These are phyloP conservation scores for Bombus sylvicola DNA, from an alignment of 1,140 invertebrate genomes.

Conservation along the genomic window DNA sequence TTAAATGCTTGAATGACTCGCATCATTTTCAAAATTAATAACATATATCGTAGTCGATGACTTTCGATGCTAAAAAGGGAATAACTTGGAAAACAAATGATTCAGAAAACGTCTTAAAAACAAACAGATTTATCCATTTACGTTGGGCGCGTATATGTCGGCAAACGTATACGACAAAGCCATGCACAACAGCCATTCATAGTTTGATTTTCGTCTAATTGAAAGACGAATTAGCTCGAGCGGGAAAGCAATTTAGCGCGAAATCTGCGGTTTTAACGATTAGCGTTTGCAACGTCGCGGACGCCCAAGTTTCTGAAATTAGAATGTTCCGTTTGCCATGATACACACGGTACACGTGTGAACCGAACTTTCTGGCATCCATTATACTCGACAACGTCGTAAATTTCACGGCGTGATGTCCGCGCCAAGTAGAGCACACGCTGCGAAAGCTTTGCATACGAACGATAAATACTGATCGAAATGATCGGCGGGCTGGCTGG, in stretches of 20 bases:
- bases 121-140: no score
- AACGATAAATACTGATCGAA: slow-evolving; percentile 30
- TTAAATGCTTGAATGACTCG: no score
- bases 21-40: no score
- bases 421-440: slow-evolving; percentile 30
- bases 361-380: slow-evolving; percentile 24
- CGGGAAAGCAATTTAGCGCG: neutral
- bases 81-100: no score
- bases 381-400: slow-evolving; percentile 39
- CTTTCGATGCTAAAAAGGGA: rapidly evolving
- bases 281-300: neutral
- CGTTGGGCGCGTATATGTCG: no score
- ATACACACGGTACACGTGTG: slow-evolving; percentile 8
- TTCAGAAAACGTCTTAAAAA: no score
- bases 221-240: neutral
- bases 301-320: slow-evolving; percentile 35
- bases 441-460: slow-evolving; percentile 7
- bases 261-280: neutral
- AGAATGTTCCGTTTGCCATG: slow-evolving; percentile 24
- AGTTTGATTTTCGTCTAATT: neutral
- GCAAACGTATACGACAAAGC: no score
- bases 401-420: slow-evolving; percentile 33
- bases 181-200: no score
- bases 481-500: neutral
- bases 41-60: no score